Evolutionary conservation across 2,113 vertebrate species (phyloP).

Genomic region (Bungarus multicinctus): DNA sequence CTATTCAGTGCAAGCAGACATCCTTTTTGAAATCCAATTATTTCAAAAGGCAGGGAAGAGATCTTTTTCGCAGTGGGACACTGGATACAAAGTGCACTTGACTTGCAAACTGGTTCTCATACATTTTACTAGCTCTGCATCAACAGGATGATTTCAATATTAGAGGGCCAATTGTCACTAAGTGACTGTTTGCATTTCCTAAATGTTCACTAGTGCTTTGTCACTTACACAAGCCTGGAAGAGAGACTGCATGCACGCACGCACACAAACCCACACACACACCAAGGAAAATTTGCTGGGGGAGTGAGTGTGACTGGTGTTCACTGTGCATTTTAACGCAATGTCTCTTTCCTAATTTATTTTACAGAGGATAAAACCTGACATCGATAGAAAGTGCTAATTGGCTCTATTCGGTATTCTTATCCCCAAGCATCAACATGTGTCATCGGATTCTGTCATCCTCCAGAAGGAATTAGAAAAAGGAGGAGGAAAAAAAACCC

Average conservation of each 20-base stretch:
- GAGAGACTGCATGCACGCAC: not conserved
- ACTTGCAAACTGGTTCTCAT: not conserved
- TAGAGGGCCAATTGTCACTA: not conserved
- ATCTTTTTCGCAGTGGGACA: not conserved
- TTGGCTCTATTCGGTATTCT: not conserved
- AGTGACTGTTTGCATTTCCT: not conserved
- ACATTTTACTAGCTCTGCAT: not conserved
- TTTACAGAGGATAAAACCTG: not conserved
- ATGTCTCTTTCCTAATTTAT: not conserved
- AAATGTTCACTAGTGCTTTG: not conserved
- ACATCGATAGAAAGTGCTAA: not conserved
- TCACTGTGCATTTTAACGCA: not conserved
- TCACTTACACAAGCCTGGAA: not conserved
- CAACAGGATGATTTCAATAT: not conserved
- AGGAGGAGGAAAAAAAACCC: not conserved
- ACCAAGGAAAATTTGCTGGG: not conserved
- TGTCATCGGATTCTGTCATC: not conserved
- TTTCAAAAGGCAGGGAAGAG: not conserved
- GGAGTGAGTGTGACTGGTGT: not conserved
- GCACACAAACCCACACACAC: not conserved
- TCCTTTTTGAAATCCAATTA: not conserved
- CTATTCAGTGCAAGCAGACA: not conserved
- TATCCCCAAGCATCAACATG: not conserved
- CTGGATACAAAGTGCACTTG: not conserved
- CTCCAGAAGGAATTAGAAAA: not conserved